Base-by-base conservation (phyloP, 2,888 invertebrate genomes). In the Tortrix viridana region DNA sequence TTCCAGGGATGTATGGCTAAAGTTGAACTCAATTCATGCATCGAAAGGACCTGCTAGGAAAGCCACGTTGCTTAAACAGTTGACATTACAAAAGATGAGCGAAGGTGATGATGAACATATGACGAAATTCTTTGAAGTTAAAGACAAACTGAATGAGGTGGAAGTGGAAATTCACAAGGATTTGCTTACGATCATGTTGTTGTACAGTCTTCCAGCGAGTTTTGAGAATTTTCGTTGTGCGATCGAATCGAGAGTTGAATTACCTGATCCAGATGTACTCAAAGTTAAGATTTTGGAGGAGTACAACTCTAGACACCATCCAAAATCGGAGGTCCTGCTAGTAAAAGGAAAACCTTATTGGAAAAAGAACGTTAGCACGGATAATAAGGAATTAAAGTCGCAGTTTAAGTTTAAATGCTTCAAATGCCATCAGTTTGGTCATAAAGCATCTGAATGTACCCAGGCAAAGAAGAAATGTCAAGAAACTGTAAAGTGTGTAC, bases 241-340 rank as follows among this genome's bases (percentile, higher is more conserved):
- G 9, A 32, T 50, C 18, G 37, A 50, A 37, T 37, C 37, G 5
- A 32, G 37, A 7, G 50, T 37, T 37, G 16, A 41, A n/a, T 20
- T 52, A 9, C 9, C 41, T 3, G 16, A 53, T 16, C 26, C 26
- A 9, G 43, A 54, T 7, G 16, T 23, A n/a, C 16, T 54, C 4
- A 53, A n/a, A n/a, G n/a, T n/a, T n/a, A 54, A 43, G 54, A 44
- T 54, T 5, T 23, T 54, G 1, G 54, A 26, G 18, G 54, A 54
- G 5, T 14, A 20, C n/a, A 16, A 23, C 9, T 53, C 43, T 7
- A 54, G 54, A 41, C 38, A 22, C 19, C 26, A 7, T 6, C 7
- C 26, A 1, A 37, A 18, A 32, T 32, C 18, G 19, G 19, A 32
- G 14, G 50, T 37, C 12, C 38, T n/a, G 38, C 38, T 38, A 3